Evolutionary conservation across 2,888 invertebrate genomes (phyloP).

Genomic region (Spilarctia lutea): DNA sequence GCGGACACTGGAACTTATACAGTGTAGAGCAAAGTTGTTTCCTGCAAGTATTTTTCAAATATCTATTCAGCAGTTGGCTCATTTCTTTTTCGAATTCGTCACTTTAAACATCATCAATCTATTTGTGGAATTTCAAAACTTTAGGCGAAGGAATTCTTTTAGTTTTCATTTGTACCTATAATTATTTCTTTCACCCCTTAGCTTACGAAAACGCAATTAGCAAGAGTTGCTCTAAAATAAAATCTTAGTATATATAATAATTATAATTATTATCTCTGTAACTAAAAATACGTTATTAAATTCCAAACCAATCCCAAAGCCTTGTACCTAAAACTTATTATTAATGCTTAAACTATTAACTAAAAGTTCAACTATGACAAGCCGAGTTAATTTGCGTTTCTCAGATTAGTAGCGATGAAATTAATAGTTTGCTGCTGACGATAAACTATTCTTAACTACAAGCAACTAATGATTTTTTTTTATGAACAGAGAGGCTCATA

Average conservation of each 20-base stretch:
- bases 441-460: slow-evolving; percentile 33
- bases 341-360: slow-evolving; percentile 39
- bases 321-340: slow-evolving; percentile 37
- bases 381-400: slow-evolving; percentile 55
- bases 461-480: slow-evolving; percentile 35
- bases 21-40: neutral
- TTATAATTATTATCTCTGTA: neutral
- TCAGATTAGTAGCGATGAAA: slow-evolving; percentile 54
- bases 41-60: neutral
- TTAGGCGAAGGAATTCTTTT: too few species aligned
- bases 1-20: neutral
- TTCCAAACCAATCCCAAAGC: neutral
- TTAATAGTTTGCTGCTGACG: slow-evolving; percentile 34
- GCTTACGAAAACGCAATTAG: too few species aligned
- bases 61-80: neutral
- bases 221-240: too few species aligned
- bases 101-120: neutral
- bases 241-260: too few species aligned
- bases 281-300: neutral
- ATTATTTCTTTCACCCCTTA: too few species aligned
- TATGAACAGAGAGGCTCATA: too few species aligned
- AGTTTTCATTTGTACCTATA: too few species aligned
- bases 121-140: neutral
- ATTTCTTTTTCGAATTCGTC: neutral
- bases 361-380: slow-evolving; percentile 53